Evolutionary conservation across 2,888 invertebrate genomes (phyloP).

Genomic region (Heliconius cydno): DNA sequence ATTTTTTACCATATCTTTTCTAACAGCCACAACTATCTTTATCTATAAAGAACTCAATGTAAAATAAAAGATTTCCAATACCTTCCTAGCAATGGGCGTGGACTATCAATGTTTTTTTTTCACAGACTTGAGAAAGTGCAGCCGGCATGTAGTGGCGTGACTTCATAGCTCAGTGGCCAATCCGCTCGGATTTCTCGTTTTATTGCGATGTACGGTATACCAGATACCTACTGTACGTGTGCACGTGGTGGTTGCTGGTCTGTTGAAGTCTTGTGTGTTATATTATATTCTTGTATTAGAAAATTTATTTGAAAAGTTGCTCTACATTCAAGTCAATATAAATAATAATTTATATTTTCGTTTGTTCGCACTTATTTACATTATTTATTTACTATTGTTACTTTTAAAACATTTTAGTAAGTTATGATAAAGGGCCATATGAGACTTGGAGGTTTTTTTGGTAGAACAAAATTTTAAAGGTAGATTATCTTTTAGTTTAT

Average conservation of each 20-base stretch:
- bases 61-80: conserved; percentile 30
- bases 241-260: conserved; percentile 18
- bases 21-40: not conserved
- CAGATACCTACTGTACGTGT: not conserved
- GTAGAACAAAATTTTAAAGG: no score
- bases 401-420: no score
- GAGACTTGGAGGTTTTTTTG: no score
- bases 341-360: not conserved
- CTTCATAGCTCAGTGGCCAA: conserved; percentile 78
- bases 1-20: conserved; percentile 1
- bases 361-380: no score
- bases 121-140: conserved; percentile 71
- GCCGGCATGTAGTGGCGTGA: conserved; percentile 74
- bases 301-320: not conserved
- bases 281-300: no score
- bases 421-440: no score
- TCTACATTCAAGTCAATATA: not conserved
- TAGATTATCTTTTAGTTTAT: no score
- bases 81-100: conserved; percentile 31
- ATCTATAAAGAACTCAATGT: not conserved
- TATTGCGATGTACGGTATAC: conserved; percentile 39
- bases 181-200: conserved; percentile 70
- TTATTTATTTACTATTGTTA: no score
- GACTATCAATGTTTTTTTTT: conserved; percentile 33
- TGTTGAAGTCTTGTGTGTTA: no score